Base-by-base conservation (phyloP, 1,140 invertebrate species). In the Scaptomyza hsui region DNA sequence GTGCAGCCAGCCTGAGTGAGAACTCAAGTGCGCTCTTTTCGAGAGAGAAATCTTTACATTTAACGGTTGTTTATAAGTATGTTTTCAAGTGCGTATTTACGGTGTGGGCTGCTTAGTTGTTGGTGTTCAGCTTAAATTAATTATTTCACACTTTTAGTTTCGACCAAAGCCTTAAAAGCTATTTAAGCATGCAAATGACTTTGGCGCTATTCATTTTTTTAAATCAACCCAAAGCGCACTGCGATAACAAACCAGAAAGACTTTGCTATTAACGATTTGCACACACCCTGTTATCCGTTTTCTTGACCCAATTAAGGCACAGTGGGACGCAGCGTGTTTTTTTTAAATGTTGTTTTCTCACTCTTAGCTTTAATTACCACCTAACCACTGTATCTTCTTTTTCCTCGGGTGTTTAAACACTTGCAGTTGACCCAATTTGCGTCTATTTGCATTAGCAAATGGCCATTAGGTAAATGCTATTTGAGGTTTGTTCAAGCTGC, bases 401-500 rank as follows among this genome's bases (percentile, higher is more conserved):
- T 35, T 57, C 41, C 12, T 26, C 21, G 13, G 29, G 13, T 65
- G 42, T 29, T 65, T 57, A 10, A 49, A 13, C 19, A 32, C 68
- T 59, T 45, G 26, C 44, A 37, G 39, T 47, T 72, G 62, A 72
- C 62, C 69, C 62, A 65, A 65, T 65, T 63, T 48, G 4, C 52
- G 44, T 51, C 41, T 62, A 63, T 71, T 64, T 64, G 35, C 49
- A 65, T 9, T 39, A 32, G 37, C 26, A 65, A 71, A 71, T 52
- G 53, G 62, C 53, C 53, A 64, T 65, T 56, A 65, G 52, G 37
- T 45, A 47, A 72, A 72, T 72, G 53, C 53, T 64, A 59, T 65
- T 65, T 71, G 62, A 29, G 56, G 48, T 52, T 68, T 52, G n/a
- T 9, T 45, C 56, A 45, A 26, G 60, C 60, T 49, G 44, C 56